Conservation (phyloP, 2,797 vertebrate genomes). For the Anniella stebbinsi region DNA sequence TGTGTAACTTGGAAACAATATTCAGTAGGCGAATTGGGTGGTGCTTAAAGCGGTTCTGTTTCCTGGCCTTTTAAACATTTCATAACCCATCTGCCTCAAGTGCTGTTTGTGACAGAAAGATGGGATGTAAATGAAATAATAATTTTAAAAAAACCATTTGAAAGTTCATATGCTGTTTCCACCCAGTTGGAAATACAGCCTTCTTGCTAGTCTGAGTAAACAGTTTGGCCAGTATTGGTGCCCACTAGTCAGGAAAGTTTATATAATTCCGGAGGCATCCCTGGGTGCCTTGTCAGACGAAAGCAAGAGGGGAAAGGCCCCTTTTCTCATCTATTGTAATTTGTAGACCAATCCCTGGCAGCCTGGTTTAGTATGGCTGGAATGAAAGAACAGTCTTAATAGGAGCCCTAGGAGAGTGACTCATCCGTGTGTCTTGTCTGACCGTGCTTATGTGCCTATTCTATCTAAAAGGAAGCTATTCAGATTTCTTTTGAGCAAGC, state of each 20-base stretch:
- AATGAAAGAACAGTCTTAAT: background rate
- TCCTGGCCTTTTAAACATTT: too few relatives aligned
- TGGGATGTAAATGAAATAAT: too few relatives aligned
- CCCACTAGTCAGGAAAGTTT: background rate
- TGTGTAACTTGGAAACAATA: too few relatives aligned
- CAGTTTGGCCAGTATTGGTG: background rate
- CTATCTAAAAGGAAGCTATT: background rate
- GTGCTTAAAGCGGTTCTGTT: too few relatives aligned
- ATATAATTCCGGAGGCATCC: background rate
- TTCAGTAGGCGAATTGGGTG: too few relatives aligned
- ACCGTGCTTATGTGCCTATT: too few relatives aligned
- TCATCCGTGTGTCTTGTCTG: too few relatives aligned
- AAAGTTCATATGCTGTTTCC: too few relatives aligned
- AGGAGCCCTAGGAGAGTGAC: background rate
- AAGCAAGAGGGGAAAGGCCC: background rate
- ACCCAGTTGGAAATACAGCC: too few relatives aligned
- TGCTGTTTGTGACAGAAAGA: too few relatives aligned
- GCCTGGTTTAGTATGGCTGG: background rate
- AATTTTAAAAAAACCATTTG: too few relatives aligned
- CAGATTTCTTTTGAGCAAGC: background rate
- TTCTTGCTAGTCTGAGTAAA: background rate
- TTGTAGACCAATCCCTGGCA: background rate
- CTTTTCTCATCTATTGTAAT: background rate
- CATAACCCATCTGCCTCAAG: too few relatives aligned
- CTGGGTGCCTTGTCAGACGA: background rate